These are phyloP conservation scores for Tetraneura akinire DNA, from an alignment of 1,140 invertebrate species.

Conservation along the genomic window DNA sequence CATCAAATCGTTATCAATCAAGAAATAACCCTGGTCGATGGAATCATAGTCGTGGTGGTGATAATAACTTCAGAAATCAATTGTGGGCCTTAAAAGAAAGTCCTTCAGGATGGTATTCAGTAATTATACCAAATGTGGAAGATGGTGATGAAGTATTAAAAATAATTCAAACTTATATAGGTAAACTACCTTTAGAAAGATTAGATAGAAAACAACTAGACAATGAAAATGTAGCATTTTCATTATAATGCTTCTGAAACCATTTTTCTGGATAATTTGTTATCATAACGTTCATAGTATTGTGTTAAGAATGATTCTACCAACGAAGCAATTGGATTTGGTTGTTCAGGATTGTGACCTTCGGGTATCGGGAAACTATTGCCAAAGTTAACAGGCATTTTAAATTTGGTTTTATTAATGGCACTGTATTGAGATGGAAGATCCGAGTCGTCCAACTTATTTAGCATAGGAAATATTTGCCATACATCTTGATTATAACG, in stretches of 20 bases:
- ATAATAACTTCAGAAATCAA: background rate
- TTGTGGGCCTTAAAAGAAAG: slow-evolving; percentile 33
- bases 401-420: background rate
- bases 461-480: slow-evolving; percentile 17
- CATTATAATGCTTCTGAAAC: slow-evolving; percentile 2
- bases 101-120: slow-evolving; percentile 32
- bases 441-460: background rate
- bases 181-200: too few species aligned
- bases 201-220: background rate
- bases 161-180: slow-evolving; percentile 45
- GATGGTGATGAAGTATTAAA: slow-evolving; percentile 40
- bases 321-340: background rate
- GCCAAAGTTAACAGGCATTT: background rate
- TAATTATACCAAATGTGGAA: slow-evolving; percentile 45
- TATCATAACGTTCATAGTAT: background rate
- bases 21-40: slow-evolving; percentile 15
- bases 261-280: background rate
- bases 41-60: slow-evolving; percentile 25
- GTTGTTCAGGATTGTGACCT: too few species aligned
- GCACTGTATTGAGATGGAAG: background rate
- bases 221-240: slow-evolving; percentile 8
- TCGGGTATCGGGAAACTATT: background rate
- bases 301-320: slow-evolving; percentile 7
- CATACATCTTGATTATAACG: background rate
- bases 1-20: background rate